Percentiles rank a stretch among this genome's conserved stretches.
Conservation (phyloP, 1,140 invertebrate genomes). For the Colletes latitarsis region DNA sequence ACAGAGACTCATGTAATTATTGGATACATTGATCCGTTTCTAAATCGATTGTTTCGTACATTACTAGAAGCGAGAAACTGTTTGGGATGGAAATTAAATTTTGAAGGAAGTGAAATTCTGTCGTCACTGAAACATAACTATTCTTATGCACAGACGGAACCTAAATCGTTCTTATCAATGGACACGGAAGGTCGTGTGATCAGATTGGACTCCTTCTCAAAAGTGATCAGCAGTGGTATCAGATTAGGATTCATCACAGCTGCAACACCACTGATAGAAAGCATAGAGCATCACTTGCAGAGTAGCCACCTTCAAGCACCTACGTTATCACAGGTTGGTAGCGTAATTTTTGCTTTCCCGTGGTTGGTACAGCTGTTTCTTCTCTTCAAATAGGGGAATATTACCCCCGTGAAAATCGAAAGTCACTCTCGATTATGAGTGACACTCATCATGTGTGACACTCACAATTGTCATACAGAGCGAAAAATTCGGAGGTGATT, state of each 20-base stretch:
- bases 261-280: slow-evolving; percentile 83
- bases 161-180: slow-evolving; percentile 87
- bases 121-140: too few relatives aligned
- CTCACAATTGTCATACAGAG: too few relatives aligned
- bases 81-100: not conserved
- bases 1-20: slow-evolving; percentile 4
- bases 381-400: not conserved
- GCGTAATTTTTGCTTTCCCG: not conserved
- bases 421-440: too few relatives aligned
- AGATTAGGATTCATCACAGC: slow-evolving; percentile 88
- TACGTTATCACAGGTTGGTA: slow-evolving; percentile 86
- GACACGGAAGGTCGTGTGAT: slow-evolving; percentile 89
- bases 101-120: too few relatives aligned
- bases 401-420: too few relatives aligned
- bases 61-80: not conserved
- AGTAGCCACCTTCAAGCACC: slow-evolving; percentile 88
- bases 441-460: too few relatives aligned
- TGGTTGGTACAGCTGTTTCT: not conserved
- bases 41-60: slow-evolving; percentile 1
- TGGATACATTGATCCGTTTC: not conserved
- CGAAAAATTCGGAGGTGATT: too few relatives aligned
- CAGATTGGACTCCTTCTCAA: slow-evolving; percentile 90
- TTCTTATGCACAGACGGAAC: slow-evolving; percentile 76
- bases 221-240: slow-evolving; percentile 88
- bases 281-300: slow-evolving; percentile 87